Percentiles rank a stretch among this genome's conserved stretches.
Evolutionary conservation across 2,113 vertebrate species (phyloP).

Genomic region (Pimephales promelas): DNA sequence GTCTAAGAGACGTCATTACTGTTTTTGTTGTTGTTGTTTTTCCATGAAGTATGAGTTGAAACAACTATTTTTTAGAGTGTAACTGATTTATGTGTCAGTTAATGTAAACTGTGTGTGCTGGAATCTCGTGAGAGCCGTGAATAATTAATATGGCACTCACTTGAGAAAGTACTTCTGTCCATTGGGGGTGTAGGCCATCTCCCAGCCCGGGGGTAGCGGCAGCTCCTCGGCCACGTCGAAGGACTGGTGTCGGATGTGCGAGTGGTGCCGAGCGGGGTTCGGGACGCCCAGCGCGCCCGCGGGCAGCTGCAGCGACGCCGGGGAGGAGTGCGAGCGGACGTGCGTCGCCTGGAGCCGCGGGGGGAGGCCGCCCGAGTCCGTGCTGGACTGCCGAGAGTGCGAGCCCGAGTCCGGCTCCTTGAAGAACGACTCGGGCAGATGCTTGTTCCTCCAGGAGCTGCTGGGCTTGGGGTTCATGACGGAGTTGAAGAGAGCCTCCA

Average conservation of each 20-base stretch:
- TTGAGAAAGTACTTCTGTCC: slow-evolving; percentile 90
- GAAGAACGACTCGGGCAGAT: slow-evolving; percentile 87
- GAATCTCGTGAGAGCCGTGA: background rate
- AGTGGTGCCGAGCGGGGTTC: slow-evolving; percentile 70
- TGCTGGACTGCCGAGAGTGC: slow-evolving; percentile 86
- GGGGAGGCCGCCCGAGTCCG: slow-evolving; percentile 80
- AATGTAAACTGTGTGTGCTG: slow-evolving; percentile 3
- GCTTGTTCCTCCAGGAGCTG: slow-evolving; percentile 87
- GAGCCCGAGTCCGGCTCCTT: slow-evolving; percentile 85
- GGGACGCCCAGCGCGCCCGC: slow-evolving; percentile 63
- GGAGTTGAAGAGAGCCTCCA: slow-evolving; percentile 86
- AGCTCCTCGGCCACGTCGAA: slow-evolving; percentile 85
- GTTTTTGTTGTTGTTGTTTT: too few relatives aligned
- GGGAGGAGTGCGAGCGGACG: slow-evolving; percentile 85
- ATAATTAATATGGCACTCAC: slow-evolving; percentile 73
- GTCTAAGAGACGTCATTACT: too few relatives aligned
- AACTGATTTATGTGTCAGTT: background rate
- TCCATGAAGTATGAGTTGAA: too few relatives aligned
- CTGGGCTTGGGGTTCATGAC: slow-evolving; percentile 86
- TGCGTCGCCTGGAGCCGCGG: slow-evolving; percentile 74
- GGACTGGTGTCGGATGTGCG: slow-evolving; percentile 84
- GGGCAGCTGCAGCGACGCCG: slow-evolving; percentile 80
- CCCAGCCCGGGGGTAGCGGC: slow-evolving; percentile 87
- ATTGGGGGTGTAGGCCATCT: slow-evolving; percentile 86
- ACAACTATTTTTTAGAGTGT: too few relatives aligned